Conservation (phyloP, 2,113 vertebrate species). For the Struthidea cinerea region DNA sequence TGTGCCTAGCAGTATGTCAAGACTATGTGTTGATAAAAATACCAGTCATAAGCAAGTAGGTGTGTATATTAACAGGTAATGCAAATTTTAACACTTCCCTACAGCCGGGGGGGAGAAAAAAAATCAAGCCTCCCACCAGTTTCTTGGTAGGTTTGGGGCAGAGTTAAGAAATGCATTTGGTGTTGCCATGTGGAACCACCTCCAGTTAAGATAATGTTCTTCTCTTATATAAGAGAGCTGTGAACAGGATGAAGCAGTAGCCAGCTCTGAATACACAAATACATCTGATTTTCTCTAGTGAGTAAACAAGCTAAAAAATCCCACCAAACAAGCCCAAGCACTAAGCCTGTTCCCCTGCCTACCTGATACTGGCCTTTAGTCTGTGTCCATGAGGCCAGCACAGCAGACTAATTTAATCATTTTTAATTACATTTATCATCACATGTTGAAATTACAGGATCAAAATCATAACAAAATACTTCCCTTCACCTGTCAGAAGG, state of each 20-base stretch:
- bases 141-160: not conserved
- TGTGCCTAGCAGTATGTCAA: not conserved
- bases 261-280: not conserved
- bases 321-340: not conserved
- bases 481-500: not conserved
- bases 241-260: not conserved
- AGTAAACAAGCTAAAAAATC: not conserved
- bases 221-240: not conserved
- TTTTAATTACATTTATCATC: not conserved
- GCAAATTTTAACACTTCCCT: not conserved
- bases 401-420: not conserved
- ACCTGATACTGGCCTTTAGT: not conserved
- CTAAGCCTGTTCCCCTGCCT: not conserved
- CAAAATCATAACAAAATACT: not conserved
- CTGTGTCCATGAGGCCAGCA: not conserved
- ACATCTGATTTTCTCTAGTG: not conserved
- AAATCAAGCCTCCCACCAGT: not conserved
- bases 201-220: not conserved
- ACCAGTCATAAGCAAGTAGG: not conserved
- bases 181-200: not conserved
- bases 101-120: not conserved
- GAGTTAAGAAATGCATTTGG: not conserved
- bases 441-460: not conserved
- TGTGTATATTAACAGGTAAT: not conserved
- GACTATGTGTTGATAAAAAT: not conserved